These are phyloP conservation scores for Tragelaphus buxtoni DNA, from an alignment of 2,113 vertebrate species.

Conservation along the genomic window DNA sequence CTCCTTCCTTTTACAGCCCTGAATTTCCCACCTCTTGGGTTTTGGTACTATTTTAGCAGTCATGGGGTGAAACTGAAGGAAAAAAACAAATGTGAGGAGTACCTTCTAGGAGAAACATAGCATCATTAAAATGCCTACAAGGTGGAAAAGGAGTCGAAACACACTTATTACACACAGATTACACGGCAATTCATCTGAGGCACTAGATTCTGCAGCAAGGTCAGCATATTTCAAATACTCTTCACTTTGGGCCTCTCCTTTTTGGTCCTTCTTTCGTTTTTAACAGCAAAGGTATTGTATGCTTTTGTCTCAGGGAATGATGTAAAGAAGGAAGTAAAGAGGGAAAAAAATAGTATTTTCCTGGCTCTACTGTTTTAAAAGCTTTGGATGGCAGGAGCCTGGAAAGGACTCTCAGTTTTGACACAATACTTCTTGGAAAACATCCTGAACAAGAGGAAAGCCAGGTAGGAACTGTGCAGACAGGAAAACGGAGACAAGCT, in stretches of 20 bases:
- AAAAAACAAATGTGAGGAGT: not conserved
- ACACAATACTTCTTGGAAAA: conserved; percentile 42
- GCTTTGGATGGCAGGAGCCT: not conserved
- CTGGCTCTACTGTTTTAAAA: conserved; percentile 4
- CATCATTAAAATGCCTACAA: not conserved
- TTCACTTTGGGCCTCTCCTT: not conserved
- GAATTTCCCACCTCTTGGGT: not conserved
- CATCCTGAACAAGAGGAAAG: not conserved
- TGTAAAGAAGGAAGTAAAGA: not conserved
- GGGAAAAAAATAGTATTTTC: not conserved
- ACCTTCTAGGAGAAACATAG: not conserved
- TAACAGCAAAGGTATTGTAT: not conserved
- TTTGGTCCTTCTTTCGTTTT: not conserved
- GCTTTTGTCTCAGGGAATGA: not conserved
- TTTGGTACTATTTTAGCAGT: not conserved
- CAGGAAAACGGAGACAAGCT: not conserved
- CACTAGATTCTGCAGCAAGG: not conserved
- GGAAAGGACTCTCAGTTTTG: not conserved
- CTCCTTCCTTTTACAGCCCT: not conserved
- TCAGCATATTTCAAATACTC: not conserved
- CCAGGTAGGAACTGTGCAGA: not conserved
- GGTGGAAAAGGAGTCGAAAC: not conserved
- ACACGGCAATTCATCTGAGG: not conserved
- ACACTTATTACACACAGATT: not conserved
- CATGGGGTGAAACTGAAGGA: not conserved